Evolutionary conservation across 23 tunicate species (phyloP).

Genomic region (Trididemnum miniatum): DNA sequence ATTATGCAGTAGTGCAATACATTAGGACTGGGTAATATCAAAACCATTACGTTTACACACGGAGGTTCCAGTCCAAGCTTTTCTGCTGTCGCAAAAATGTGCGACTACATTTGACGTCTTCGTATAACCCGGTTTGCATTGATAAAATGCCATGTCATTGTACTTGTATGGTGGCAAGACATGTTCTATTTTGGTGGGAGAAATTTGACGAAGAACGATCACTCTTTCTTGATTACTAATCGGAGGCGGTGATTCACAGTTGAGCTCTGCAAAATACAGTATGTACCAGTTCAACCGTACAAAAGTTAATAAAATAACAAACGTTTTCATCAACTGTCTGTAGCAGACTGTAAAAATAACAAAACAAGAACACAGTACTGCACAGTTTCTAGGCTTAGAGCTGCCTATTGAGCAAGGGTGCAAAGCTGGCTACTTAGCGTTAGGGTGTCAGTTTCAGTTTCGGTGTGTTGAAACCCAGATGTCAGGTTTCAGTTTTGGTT

Average conservation of each 20-base stretch:
- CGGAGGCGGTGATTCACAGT: not conserved
- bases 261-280: not conserved
- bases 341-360: no score
- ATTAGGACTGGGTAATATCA: not conserved
- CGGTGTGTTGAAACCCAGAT: no score
- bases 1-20: not conserved
- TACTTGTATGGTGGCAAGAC: not conserved
- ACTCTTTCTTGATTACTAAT: not conserved
- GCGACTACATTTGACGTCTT: not conserved
- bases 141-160: constrained; percentile 4
- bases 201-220: not conserved
- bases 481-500: no score
- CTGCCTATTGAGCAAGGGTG: no score
- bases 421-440: no score
- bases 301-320: no score
- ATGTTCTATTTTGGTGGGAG: not conserved
- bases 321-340: no score
- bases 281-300: not conserved
- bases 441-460: no score
- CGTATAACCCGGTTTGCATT: not conserved
- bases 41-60: not conserved
- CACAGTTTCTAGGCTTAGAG: no score
- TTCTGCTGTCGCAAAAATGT: not conserved
- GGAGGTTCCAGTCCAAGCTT: not conserved
- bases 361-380: no score